Evolutionary conservation across 2,888 invertebrate species (phyloP).

Genomic region (Deilephila elpenor): DNA sequence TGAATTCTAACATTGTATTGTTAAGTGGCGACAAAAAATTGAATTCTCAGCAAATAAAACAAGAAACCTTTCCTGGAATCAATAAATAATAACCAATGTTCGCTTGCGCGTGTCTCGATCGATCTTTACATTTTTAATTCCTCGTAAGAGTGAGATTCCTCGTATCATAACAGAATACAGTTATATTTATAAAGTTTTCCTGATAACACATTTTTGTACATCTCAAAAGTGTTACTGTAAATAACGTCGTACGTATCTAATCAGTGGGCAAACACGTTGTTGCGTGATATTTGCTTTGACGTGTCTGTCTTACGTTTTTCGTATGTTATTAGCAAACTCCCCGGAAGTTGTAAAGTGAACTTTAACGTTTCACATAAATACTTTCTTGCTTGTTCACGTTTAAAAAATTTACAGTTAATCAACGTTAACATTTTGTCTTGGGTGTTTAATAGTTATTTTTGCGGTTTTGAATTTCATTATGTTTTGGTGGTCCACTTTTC

Average conservation of each 20-base stretch:
- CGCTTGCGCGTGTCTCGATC: not conserved
- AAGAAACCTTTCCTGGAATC: not conserved
- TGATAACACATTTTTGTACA: conserved; percentile 9
- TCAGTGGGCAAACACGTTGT: conserved; percentile 12
- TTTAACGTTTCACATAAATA: conserved; percentile 24
- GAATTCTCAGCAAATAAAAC: not conserved
- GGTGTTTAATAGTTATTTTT: not conserved
- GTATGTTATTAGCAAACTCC: conserved; percentile 22
- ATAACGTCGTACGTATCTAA: conserved; percentile 21
- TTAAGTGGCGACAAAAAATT: not conserved
- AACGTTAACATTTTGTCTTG: not conserved
- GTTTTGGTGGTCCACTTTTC: no score
- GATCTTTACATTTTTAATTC: not conserved
- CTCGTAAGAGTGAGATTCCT: not conserved
- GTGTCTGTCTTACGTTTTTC: conserved; percentile 25
- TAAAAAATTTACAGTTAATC: conserved; percentile 3
- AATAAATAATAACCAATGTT: no score
- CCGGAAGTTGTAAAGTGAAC: conserved; percentile 24
- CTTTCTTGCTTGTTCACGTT: conserved; percentile 10
- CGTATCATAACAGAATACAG: not conserved
- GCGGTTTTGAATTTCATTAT: no score
- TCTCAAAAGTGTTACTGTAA: conserved; percentile 19
- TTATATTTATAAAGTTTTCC: conserved; percentile 10
- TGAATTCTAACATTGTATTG: not conserved
- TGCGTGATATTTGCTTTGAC: conserved; percentile 18